A percentile compares a stretch with the other conserved stretches of the same genome.
Evolutionary conservation across 2,797 vertebrate genomes (phyloP).

Genomic region (Odontamblyopus lacepedii): DNA sequence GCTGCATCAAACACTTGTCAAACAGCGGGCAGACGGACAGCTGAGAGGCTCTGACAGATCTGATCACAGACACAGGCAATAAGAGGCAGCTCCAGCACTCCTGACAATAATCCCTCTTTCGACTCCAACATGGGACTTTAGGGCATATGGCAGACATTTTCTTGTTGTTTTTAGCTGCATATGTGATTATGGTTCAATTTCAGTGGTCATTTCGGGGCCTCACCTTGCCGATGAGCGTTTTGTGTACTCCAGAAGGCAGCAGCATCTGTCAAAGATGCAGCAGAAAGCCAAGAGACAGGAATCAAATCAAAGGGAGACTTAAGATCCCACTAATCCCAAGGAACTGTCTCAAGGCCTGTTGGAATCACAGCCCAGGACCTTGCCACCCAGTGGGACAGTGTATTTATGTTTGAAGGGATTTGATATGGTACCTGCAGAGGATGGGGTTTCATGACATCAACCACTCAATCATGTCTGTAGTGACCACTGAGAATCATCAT

Average conservation of each 20-base stretch:
- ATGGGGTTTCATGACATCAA: constrained; percentile 48
- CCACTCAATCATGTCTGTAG: constrained; percentile 45
- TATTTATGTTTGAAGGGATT: constrained; percentile 57
- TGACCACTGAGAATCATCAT: constrained; percentile 23
- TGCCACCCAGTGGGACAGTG: constrained; percentile 50
- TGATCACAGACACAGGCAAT: constrained; percentile 62
- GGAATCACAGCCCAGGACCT: constrained; percentile 58
- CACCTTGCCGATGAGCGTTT: constrained; percentile 62
- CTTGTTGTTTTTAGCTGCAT: constrained; percentile 68
- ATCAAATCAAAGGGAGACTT: constrained; percentile 65
- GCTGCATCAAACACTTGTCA: constrained; percentile 74
- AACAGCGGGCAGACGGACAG: constrained; percentile 68
- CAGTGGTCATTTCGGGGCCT: constrained; percentile 70
- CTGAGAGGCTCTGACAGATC: constrained; percentile 73
- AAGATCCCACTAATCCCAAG: constrained; percentile 57
- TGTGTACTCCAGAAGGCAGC: constrained; percentile 53
- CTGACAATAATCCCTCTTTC: constrained; percentile 66
- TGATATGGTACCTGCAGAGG: constrained; percentile 52
- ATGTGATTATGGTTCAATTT: constrained; percentile 78
- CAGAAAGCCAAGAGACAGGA: constrained; percentile 42
- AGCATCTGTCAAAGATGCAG: constrained; percentile 58
- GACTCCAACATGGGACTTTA: constrained; percentile 64
- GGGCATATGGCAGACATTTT: constrained; percentile 79
- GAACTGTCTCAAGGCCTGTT: constrained; percentile 55
- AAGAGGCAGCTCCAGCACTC: constrained; percentile 52